Evolutionary conservation across 2,888 invertebrate genomes (phyloP), one percentile per base, ranked within the genome.

Genomic region (Minunthozetes semirufus): DNA sequence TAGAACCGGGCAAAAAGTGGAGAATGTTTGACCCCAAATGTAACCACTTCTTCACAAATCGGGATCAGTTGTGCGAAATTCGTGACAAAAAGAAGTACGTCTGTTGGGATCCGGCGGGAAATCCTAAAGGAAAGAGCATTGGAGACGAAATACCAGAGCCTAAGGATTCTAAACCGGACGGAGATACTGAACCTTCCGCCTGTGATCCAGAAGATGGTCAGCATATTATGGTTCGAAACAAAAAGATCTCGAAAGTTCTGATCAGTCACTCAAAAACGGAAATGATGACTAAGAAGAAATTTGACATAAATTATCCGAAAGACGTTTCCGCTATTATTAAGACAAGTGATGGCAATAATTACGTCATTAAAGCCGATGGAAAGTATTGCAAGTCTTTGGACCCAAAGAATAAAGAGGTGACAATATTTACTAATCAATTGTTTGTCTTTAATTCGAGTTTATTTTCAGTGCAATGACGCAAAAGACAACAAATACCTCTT

Each of bases 381-480:
- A 70, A 22, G 15, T 70, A 48, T 25, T 70, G 70, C 17, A 70
- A 70, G 25, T 48, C 13, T 27, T 48, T 27, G 15, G 70, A 70
- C 19, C 13, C 22, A 1, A 68, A 22, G 3, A 19, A 68, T 3
- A 25, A 19, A 70, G n/a, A 70, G 46, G 48, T 48, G 38, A 6
- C 3, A 25, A 59, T 25, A 59, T 11, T 13, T 25, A 25, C 6
- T 9, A 11, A 13, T 9, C 4, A 13, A 68, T 68, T 42, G 13
- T 19, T 19, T 42, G 4, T 13, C 4, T 17, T 33, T 19, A 38
- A n/a, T 25, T n/a, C 13, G 4, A 27, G 15, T 11, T 6, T 2
- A 22, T 42, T 68, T 66, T 66, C 19, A 70, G 70, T 70, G 70
- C 22, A 70, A 46, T 6, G 70, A 70, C 1, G 25, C 42, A 25